A percentile compares a stretch with the other conserved stretches of the same genome.
These are phyloP conservation scores for Diaphora mendica DNA, from an alignment of 2,888 invertebrate species.

Conservation along the genomic window DNA sequence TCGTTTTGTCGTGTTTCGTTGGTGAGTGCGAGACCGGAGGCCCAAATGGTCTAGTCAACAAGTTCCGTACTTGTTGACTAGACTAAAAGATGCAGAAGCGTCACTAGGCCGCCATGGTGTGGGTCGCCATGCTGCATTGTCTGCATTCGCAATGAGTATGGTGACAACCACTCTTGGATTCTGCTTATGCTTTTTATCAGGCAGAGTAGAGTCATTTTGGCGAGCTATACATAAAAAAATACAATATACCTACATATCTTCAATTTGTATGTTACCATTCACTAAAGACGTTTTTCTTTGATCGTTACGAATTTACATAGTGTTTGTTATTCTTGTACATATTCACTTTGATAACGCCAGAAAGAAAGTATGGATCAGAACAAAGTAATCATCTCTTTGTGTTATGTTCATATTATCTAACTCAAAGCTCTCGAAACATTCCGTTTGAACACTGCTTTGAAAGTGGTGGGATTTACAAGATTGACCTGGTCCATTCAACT, in stretches of 20 bases:
- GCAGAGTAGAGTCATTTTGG: too few species aligned
- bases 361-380: background rate
- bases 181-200: too few species aligned
- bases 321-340: background rate
- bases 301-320: background rate
- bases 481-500: background rate
- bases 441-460: background rate
- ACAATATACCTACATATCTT: background rate
- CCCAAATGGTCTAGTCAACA: too few species aligned
- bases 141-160: too few species aligned
- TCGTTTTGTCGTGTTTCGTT: too few species aligned
- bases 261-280: background rate
- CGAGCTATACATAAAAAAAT: too few species aligned
- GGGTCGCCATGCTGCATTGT: too few species aligned
- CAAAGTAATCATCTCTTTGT: slow-evolving; percentile 2
- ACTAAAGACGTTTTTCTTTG: background rate
- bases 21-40: too few species aligned
- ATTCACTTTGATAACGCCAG: background rate
- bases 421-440: background rate
- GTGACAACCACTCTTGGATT: too few species aligned
- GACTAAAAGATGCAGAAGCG: too few species aligned
- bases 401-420: background rate
- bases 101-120: too few species aligned
- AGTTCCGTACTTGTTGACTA: too few species aligned
- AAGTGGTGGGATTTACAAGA: background rate